phyloP scores from a whole-genome alignment of 2,113 vertebrate genomes.

The Syngnathus scovelli region DNA sequence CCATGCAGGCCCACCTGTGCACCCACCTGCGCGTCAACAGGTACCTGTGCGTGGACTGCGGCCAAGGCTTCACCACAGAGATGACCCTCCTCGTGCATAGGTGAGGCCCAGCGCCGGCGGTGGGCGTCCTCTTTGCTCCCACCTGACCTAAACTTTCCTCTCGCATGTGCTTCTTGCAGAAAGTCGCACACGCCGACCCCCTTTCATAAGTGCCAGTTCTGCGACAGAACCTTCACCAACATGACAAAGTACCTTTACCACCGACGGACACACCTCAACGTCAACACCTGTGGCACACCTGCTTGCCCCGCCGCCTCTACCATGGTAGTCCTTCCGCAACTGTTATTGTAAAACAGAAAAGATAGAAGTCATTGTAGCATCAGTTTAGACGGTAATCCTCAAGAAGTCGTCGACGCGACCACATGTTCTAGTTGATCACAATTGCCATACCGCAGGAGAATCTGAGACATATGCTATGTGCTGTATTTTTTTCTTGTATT shows the following conservation, averaged over 20 bases:
- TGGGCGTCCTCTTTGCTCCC: too few species aligned
- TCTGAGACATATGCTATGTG: too few species aligned
- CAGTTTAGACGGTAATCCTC: too few species aligned
- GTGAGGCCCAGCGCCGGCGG: slow-evolving; percentile 17
- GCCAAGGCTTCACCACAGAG: slow-evolving; percentile 82
- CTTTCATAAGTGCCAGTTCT: slow-evolving; percentile 81
- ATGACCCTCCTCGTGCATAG: slow-evolving; percentile 85
- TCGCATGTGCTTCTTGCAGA: slow-evolving; percentile 46
- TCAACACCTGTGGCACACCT: slow-evolving; percentile 31
- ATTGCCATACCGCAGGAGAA: too few species aligned
- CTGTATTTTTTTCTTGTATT: background rate
- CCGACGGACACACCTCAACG: slow-evolving; percentile 77
- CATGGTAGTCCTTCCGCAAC: background rate
- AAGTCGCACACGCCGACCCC: slow-evolving; percentile 83
- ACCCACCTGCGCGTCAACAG: slow-evolving; percentile 82
- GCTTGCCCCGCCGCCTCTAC: slow-evolving; percentile 1
- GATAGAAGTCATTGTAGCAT: too few species aligned
- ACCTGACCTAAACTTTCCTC: background rate
- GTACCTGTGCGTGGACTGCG: slow-evolving; percentile 86
- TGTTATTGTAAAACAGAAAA: too few species aligned
- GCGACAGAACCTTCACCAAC: slow-evolving; percentile 86
- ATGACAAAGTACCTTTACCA: slow-evolving; percentile 94
- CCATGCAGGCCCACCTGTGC: slow-evolving; percentile 82
- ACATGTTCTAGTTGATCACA: too few species aligned
- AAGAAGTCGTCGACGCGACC: too few species aligned